These are phyloP conservation scores for Anagyrus pseudococci DNA, from an alignment of 2,888 invertebrate genomes.

Conservation along the genomic window DNA sequence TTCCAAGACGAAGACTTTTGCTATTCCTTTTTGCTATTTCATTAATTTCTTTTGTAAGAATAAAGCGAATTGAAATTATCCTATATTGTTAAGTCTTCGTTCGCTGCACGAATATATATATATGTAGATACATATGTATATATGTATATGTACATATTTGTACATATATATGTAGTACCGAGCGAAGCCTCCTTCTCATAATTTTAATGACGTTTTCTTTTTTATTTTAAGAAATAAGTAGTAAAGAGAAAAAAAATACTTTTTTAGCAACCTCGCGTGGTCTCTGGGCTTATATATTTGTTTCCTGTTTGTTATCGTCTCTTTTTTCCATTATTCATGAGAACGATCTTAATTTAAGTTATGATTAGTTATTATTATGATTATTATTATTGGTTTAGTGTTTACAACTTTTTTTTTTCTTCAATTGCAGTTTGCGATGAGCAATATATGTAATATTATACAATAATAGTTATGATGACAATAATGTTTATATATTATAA, in stretches of 20 bases:
- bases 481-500: constrained; percentile 34
- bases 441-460: constrained; percentile 36
- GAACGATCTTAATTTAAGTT: constrained; percentile 29
- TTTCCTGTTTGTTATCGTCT: constrained; percentile 35
- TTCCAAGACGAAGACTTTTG: constrained; percentile 4
- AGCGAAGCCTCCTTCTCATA: constrained; percentile 13
- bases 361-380: constrained; percentile 39
- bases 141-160: background rate
- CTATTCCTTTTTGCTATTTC: constrained; percentile 10
- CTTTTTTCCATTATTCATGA: constrained; percentile 30
- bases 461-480: constrained; percentile 35
- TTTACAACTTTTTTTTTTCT: constrained; percentile 18
- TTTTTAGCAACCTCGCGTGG: constrained; percentile 30
- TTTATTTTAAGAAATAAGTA: constrained; percentile 19
- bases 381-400: constrained; percentile 34
- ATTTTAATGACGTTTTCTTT: constrained; percentile 26
- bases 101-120: background rate
- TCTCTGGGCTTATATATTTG: constrained; percentile 30
- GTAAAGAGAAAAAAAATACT: constrained; percentile 12
- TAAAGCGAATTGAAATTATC: constrained; percentile 13
- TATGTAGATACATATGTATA: too few species aligned
- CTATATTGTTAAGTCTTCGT: constrained; percentile 3
- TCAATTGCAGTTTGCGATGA: constrained; percentile 31
- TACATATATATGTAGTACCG: background rate
- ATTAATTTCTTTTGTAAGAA: constrained; percentile 14